phyloP scores from a whole-genome alignment of 1,140 invertebrate species.

The Rhopalosiphum padi region DNA sequence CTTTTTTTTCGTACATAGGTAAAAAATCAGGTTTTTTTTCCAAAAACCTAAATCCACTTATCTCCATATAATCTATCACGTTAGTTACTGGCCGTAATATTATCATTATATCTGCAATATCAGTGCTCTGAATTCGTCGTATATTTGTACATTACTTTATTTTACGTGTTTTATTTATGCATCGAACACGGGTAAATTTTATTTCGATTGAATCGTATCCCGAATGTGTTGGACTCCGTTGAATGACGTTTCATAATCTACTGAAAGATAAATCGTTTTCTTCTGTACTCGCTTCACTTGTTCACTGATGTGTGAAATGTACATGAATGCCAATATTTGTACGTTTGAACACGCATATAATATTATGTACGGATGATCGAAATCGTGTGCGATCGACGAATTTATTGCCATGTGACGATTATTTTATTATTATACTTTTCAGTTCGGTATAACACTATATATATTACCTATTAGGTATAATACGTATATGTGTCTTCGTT shows the following conservation, averaged over 20 bases:
- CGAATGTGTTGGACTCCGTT: too few relatives aligned
- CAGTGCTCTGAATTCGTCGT: too few relatives aligned
- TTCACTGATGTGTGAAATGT: background rate
- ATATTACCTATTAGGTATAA: background rate
- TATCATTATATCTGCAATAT: too few relatives aligned
- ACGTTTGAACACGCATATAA: too few relatives aligned
- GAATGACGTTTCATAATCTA: background rate
- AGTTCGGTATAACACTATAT: background rate
- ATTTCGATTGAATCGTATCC: background rate
- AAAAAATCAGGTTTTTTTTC: too few relatives aligned
- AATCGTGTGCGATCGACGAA: background rate
- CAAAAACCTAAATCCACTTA: too few relatives aligned
- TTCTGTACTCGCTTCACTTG: background rate
- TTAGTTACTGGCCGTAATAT: too few relatives aligned
- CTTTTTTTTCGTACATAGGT: too few relatives aligned
- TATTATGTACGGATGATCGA: background rate
- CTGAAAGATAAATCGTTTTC: background rate
- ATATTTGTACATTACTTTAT: background rate
- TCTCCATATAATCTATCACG: too few relatives aligned
- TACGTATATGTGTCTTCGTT: too few relatives aligned
- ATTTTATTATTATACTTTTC: background rate
- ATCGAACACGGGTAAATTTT: background rate
- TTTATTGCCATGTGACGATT: background rate
- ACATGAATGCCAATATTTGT: background rate
- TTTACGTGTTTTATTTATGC: background rate